These are phyloP conservation scores for Odontesthes bonariensis DNA, from an alignment of 2,113 vertebrate species.

Conservation along the genomic window DNA sequence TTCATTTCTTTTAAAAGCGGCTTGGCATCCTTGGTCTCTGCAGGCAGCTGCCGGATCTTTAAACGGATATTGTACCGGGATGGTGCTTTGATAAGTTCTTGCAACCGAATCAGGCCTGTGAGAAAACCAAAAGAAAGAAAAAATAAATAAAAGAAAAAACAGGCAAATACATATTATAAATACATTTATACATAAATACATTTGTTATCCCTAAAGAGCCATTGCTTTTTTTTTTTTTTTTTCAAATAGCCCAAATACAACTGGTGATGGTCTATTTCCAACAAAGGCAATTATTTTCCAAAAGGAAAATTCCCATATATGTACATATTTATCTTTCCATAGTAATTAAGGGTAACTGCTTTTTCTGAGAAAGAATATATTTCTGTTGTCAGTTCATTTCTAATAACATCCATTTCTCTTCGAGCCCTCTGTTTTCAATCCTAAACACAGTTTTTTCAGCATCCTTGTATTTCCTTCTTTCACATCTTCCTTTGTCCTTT, in stretches of 20 bases:
- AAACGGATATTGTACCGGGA: slow-evolving; percentile 96
- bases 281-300: neutral
- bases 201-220: neutral
- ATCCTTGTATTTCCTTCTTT: neutral
- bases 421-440: neutral
- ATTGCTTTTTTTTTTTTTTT: neutral
- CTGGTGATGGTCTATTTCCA: neutral
- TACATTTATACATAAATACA: too few species aligned
- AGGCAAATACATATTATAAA: slow-evolving; percentile 12
- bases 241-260: neutral
- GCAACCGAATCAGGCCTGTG: slow-evolving; percentile 96
- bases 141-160: slow-evolving; percentile 19
- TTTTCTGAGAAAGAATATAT: slow-evolving; percentile 41
- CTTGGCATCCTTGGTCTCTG: slow-evolving; percentile 96
- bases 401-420: slow-evolving; percentile 58
- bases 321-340: slow-evolving; percentile 28
- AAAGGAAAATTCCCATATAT: slow-evolving; percentile 28
- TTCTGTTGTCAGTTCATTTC: slow-evolving; percentile 58
- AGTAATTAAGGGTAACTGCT: slow-evolving; percentile 53
- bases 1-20: slow-evolving; percentile 99
- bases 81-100: slow-evolving; percentile 98
- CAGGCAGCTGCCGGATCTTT: slow-evolving; percentile 96
- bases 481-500: neutral
- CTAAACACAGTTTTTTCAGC: neutral
- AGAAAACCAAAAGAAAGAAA: slow-evolving; percentile 35